phyloP scores from a whole-genome alignment of 2,888 invertebrate species.

The Lymantria monacha region DNA sequence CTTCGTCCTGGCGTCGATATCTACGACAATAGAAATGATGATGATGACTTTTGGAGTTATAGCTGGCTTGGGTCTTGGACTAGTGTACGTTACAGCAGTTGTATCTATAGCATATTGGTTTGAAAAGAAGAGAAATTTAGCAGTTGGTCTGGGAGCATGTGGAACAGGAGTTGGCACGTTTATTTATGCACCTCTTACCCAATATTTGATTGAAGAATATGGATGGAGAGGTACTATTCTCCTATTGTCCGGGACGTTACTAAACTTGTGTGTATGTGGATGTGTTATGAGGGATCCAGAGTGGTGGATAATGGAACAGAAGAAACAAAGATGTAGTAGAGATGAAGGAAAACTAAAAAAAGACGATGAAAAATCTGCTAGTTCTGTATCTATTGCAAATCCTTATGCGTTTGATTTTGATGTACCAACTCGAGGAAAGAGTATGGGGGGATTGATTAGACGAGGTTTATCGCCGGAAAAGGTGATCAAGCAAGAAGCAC shows the following conservation, averaged over 20 bases:
- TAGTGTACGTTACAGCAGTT: slow-evolving; percentile 94
- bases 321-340: slow-evolving; percentile 59
- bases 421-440: slow-evolving; percentile 53
- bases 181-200: slow-evolving; percentile 92
- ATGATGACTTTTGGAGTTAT: slow-evolving; percentile 93
- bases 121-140: slow-evolving; percentile 92
- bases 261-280: slow-evolving; percentile 93
- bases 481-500: slow-evolving; percentile 61
- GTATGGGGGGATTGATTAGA: slow-evolving; percentile 58
- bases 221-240: slow-evolving; percentile 94
- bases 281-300: slow-evolving; percentile 94
- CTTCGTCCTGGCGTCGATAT: slow-evolving; percentile 88
- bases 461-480: slow-evolving; percentile 58
- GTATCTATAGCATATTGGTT: slow-evolving; percentile 97
- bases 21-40: slow-evolving; percentile 88
- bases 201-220: slow-evolving; percentile 88
- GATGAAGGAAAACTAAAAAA: slow-evolving; percentile 51
- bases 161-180: slow-evolving; percentile 96
- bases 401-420: slow-evolving; percentile 68
- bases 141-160: slow-evolving; percentile 93
- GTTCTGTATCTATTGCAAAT: slow-evolving; percentile 73
- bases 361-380: slow-evolving; percentile 67
- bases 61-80: slow-evolving; percentile 91
- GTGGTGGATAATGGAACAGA: slow-evolving; percentile 87
- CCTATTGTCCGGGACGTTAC: slow-evolving; percentile 90